A percentile compares a stretch with the other conserved stretches of the same genome.
Conservation (phyloP, 1,140 invertebrate genomes). For the Drosophila ironensis region DNA sequence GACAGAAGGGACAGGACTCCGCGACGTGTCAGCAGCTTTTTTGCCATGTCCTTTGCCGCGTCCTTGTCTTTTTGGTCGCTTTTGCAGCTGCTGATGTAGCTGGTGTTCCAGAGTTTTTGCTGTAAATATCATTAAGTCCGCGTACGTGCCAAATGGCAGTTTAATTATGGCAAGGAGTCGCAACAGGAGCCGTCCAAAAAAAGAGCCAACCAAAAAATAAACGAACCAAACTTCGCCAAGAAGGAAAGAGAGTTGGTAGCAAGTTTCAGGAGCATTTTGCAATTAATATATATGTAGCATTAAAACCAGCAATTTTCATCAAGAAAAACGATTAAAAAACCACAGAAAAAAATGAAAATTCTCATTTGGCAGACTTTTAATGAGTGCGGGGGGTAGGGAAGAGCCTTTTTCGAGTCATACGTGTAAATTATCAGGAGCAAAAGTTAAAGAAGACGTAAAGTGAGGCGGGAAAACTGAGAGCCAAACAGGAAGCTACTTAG, state of each 20-base stretch:
- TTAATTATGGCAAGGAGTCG: constrained; percentile 57
- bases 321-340: constrained; percentile 19
- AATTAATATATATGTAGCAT: constrained; percentile 45
- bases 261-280: constrained; percentile 40
- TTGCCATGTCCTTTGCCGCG: constrained; percentile 16
- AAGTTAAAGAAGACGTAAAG: constrained; percentile 56
- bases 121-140: constrained; percentile 71
- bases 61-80: background rate
- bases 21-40: constrained; percentile 47
- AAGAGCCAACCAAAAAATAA: background rate
- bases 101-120: constrained; percentile 43
- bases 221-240: constrained; percentile 8
- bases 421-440: constrained; percentile 52
- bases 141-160: constrained; percentile 72
- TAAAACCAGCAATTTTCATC: constrained; percentile 13
- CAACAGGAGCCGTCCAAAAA: constrained; percentile 7
- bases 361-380: constrained; percentile 43
- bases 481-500: background rate
- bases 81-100: constrained; percentile 6
- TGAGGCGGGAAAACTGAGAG: background rate
- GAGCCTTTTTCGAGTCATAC: constrained; percentile 12
- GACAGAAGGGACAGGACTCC: constrained; percentile 17
- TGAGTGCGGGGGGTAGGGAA: constrained; percentile 2
- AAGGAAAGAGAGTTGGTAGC: background rate
- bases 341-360: constrained; percentile 33